Conservation (phyloP, 2,113 vertebrate genomes). For the Pseudopipra pipra region DNA sequence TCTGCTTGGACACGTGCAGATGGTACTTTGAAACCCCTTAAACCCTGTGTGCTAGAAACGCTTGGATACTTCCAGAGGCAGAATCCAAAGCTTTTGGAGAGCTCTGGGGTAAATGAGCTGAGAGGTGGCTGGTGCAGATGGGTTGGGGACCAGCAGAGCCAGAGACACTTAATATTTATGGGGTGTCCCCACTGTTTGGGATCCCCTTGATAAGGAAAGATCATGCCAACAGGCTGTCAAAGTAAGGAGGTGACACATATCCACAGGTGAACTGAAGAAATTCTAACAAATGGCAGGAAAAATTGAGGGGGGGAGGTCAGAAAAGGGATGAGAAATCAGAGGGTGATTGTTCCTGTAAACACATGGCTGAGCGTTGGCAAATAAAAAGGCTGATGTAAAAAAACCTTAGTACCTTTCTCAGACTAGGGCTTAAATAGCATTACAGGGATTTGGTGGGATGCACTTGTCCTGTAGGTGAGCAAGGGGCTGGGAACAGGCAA, state of each 20-base stretch:
- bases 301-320: neutral
- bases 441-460: neutral
- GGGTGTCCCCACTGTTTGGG: rapidly evolving
- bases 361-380: rapidly evolving
- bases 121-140: neutral
- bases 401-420: neutral
- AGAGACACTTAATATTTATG: neutral
- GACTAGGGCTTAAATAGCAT: neutral
- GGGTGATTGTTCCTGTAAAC: neutral
- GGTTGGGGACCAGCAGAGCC: neutral
- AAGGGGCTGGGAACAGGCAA: neutral
- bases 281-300: neutral
- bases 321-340: neutral
- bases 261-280: neutral
- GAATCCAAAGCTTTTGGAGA: neutral
- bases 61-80: neutral
- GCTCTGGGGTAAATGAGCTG: neutral
- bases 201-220: neutral
- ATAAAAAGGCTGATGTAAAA: neutral
- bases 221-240: neutral
- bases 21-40: neutral
- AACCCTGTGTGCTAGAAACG: neutral
- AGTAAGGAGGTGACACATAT: neutral
- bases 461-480: neutral
- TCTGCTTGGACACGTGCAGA: neutral